Percentiles rank a stretch among this genome's conserved stretches.
Evolutionary conservation across 2,113 vertebrate species (phyloP).

Genomic region (Bolborhynchus lineola): DNA sequence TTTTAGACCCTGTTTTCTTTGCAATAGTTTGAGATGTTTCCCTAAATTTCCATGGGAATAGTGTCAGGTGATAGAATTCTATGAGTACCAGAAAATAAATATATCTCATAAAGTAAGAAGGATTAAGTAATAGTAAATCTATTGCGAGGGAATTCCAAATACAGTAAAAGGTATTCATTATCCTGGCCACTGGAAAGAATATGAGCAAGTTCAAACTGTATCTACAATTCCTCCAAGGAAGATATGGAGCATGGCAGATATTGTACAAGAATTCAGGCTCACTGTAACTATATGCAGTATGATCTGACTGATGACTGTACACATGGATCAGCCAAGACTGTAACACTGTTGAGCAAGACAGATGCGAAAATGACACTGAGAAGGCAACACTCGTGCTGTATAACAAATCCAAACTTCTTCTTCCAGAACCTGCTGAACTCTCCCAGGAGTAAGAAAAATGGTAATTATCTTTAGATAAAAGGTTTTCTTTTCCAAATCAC

Average conservation of each 20-base stretch:
- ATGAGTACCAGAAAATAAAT: background rate
- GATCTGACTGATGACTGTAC: conserved; percentile 11
- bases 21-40: background rate
- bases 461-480: background rate
- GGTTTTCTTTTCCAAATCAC: background rate
- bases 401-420: conserved; percentile 10
- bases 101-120: background rate
- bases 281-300: background rate
- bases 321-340: background rate
- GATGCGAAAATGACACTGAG: conserved; percentile 51
- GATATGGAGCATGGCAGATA: background rate
- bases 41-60: background rate
- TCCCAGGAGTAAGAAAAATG: background rate
- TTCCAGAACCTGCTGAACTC: background rate
- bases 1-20: background rate
- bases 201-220: conserved; percentile 15
- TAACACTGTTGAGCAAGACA: conserved; percentile 36
- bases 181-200: conserved; percentile 3
- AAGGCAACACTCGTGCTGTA: background rate
- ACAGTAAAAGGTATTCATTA: background rate
- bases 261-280: background rate
- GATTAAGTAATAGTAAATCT: conserved; percentile 1
- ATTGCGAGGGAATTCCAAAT: conserved; percentile 8
- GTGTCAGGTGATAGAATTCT: background rate
- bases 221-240: background rate